Base-by-base conservation (phyloP, 2,888 invertebrate species). In the Pristionchus fissidentatus region DNA sequence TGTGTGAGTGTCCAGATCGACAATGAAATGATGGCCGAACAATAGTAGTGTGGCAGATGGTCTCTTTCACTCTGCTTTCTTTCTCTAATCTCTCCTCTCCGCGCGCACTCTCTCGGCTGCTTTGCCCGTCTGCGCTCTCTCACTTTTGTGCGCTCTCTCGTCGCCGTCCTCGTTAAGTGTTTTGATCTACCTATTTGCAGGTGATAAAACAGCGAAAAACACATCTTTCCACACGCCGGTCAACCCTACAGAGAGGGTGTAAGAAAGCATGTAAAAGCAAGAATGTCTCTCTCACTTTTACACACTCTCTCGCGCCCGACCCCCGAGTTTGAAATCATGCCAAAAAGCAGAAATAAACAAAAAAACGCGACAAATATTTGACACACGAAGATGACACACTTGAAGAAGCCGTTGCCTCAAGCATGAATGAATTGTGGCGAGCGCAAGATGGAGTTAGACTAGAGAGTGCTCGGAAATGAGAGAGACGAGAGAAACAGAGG, bases 361-460 rank as follows among this genome's bases (percentile, higher is more conserved):
- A 22, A 15, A 13, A 73, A 43, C 7, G 43, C 26, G 73, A n/a
- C 41, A 73, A 19, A 43, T 26, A 22, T 15, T 22, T 13, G 2
- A 49, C 29, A 77, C 29, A 77, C 49, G 49, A 75, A 46, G 75
- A 49, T 77, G 75, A 49, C 49, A 49, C 49, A 49, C 49, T 22
- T 26, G 49, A 49, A 75, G 75, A 77, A 77, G 75, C n/a, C 19
- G 46, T 26, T 19, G 66, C 41, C 70, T 70, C 70, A 70, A 70
- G 70, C 70, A 70, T 70, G 70, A 41, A 70, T 70, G 70, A 70
- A 70, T 70, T 70, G 70, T 62, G 3, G 60, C 29, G 41, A 70
- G 70, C 26, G 70, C 38, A 70, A 70, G 66, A 70, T 43, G 70
- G 70, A 70, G 70, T 70, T 55, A 77, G 19, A 19, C 29, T 22